These are phyloP conservation scores for Cepaea nemoralis DNA, from an alignment of 1,140 invertebrate species.

Conservation along the genomic window DNA sequence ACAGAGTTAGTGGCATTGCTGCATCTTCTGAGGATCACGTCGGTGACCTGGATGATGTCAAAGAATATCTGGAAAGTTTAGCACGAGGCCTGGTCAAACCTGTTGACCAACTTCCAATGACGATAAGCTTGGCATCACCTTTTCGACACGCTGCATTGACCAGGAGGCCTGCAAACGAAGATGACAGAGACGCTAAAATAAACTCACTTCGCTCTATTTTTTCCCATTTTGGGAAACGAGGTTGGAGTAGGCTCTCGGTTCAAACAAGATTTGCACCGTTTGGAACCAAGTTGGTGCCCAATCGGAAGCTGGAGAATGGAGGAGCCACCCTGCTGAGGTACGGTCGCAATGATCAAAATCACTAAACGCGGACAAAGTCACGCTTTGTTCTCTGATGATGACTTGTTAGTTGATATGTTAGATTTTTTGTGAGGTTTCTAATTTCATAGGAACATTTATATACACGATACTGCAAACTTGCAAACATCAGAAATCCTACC, in stretches of 20 bases:
- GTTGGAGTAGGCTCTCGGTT: background rate
- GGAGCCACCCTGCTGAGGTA: background rate
- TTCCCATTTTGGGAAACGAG: background rate
- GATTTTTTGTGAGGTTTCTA: too few species aligned
- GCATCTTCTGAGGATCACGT: background rate
- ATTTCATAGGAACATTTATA: too few species aligned
- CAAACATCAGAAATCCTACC: too few species aligned
- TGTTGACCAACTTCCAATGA: background rate
- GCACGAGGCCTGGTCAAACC: background rate
- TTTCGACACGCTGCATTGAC: background rate
- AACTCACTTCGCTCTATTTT: background rate
- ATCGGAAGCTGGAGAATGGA: conserved; percentile 20
- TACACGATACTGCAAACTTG: too few species aligned
- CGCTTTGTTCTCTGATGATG: too few species aligned
- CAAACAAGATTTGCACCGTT: conserved; percentile 24
- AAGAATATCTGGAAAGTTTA: background rate
- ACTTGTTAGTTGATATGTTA: too few species aligned
- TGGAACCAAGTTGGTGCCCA: conserved; percentile 28
- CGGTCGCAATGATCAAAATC: background rate
- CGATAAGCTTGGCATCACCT: background rate
- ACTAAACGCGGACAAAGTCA: too few species aligned
- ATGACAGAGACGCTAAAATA: background rate
- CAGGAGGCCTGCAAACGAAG: background rate
- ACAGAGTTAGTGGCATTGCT: background rate
- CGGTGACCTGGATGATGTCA: background rate